These are phyloP conservation scores for Heliocidaris erythrogramma DNA, from an alignment of 35 echinoderm and acorn worm genomes.

Conservation along the genomic window DNA sequence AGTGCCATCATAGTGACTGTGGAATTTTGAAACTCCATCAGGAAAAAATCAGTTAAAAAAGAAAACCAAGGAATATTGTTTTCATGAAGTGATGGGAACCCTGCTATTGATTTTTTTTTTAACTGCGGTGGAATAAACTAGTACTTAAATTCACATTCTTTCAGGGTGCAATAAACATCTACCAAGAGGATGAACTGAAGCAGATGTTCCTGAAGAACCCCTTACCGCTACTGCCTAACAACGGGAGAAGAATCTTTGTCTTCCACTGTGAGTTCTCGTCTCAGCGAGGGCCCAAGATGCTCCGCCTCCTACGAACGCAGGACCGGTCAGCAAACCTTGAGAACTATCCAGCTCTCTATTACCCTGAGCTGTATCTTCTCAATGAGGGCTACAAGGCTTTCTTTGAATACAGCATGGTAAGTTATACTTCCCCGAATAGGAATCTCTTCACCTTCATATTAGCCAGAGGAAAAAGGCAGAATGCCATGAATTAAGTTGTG, in stretches of 20 bases:
- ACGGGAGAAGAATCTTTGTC: slow-evolving; percentile 71
- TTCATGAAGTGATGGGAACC: no score
- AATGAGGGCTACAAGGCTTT: slow-evolving; percentile 94
- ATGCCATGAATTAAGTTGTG: no score
- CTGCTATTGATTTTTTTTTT: no score
- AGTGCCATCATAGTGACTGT: no score
- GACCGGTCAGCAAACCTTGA: slow-evolving; percentile 76
- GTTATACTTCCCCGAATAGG: background rate
- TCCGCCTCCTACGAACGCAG: slow-evolving; percentile 72
- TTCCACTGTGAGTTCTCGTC: slow-evolving; percentile 99
- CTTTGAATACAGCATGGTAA: slow-evolving; percentile 78
- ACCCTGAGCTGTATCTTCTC: slow-evolving; percentile 89
- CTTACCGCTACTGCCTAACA: slow-evolving; percentile 31
- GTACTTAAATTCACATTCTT: background rate
- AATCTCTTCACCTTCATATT: no score
- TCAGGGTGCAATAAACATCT: slow-evolving; percentile 96
- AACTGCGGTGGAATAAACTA: no score
- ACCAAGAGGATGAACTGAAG: slow-evolving; percentile 53
- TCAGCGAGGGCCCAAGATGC: slow-evolving; percentile 78
- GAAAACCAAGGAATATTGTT: no score
- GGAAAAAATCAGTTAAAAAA: no score
- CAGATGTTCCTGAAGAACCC: slow-evolving; percentile 74
- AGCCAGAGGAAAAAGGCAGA: no score
- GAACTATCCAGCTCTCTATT: slow-evolving; percentile 81
- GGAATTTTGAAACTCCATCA: no score